phyloP scores from a whole-genome alignment of 2,797 vertebrate genomes.

The Aplochiton taeniatus region DNA sequence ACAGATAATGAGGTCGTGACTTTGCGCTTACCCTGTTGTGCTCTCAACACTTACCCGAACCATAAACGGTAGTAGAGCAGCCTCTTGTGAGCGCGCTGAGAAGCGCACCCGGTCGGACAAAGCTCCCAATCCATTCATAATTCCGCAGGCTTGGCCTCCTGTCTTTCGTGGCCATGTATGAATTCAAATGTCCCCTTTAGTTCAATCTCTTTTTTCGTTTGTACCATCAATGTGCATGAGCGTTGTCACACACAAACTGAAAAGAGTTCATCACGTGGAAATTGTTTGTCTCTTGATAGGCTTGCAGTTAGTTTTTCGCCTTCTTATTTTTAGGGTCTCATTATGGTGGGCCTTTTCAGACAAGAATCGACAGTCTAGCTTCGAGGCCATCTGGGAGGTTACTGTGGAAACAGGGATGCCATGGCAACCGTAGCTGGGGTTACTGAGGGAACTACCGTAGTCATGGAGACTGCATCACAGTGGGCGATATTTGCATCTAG shows the following conservation, averaged over 20 bases:
- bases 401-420: slow-evolving; percentile 86
- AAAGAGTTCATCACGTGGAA: no score
- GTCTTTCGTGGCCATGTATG: slow-evolving; percentile 14
- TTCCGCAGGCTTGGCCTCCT: slow-evolving; percentile 42
- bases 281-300: not conserved
- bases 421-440: slow-evolving; percentile 93
- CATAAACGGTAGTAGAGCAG: slow-evolving; percentile 47
- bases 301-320: no score
- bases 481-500: slow-evolving; percentile 86
- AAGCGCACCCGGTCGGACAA: slow-evolving; percentile 33
- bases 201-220: slow-evolving; percentile 11
- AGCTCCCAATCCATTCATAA: slow-evolving; percentile 62
- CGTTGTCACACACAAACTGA: no score
- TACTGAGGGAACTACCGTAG: slow-evolving; percentile 89
- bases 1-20: no score
- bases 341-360: slow-evolving; percentile 40
- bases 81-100: slow-evolving; percentile 54
- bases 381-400: slow-evolving; percentile 88
- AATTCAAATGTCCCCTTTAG: slow-evolving; percentile 3
- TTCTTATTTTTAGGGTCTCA: no score
- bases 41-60: slow-evolving; percentile 51
- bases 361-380: slow-evolving; percentile 60
- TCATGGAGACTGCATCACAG: slow-evolving; percentile 93
- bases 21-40: no score
- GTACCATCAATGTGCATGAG: no score